Conservation (phyloP, 1,140 invertebrate species). For the Galendromus occidentalis region DNA sequence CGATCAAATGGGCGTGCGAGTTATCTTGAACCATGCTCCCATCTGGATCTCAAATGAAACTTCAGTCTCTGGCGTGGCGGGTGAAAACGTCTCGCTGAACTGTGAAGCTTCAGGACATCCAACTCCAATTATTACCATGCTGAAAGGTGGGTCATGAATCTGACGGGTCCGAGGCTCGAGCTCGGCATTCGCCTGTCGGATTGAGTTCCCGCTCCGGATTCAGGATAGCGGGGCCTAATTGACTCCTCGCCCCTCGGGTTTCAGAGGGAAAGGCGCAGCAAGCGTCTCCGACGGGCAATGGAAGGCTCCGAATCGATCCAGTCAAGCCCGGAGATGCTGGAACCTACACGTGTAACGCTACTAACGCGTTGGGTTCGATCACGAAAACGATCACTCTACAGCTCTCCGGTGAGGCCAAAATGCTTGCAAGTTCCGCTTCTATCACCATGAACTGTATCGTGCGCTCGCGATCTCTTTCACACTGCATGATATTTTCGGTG, state of each 20-base stretch:
- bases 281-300: too few relatives aligned
- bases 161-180: background rate
- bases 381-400: too few relatives aligned
- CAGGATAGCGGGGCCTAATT: background rate
- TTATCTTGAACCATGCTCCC: background rate
- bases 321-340: too few relatives aligned
- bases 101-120: background rate
- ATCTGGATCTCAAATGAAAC: background rate
- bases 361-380: too few relatives aligned
- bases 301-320: too few relatives aligned
- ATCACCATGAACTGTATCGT: too few relatives aligned
- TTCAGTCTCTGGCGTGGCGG: background rate
- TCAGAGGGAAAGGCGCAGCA: too few relatives aligned
- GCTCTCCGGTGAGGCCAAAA: too few relatives aligned
- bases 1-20: background rate
- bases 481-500: too few relatives aligned
- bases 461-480: too few relatives aligned
- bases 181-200: background rate
- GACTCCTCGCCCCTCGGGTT: background rate
- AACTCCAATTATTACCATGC: background rate
- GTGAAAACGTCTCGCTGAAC: background rate
- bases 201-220: background rate
- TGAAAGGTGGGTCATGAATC: background rate
- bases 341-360: too few relatives aligned
- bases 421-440: too few relatives aligned